Base-by-base conservation (phyloP, 2,888 invertebrate genomes). In the Phytoseiulus persimilis region DNA sequence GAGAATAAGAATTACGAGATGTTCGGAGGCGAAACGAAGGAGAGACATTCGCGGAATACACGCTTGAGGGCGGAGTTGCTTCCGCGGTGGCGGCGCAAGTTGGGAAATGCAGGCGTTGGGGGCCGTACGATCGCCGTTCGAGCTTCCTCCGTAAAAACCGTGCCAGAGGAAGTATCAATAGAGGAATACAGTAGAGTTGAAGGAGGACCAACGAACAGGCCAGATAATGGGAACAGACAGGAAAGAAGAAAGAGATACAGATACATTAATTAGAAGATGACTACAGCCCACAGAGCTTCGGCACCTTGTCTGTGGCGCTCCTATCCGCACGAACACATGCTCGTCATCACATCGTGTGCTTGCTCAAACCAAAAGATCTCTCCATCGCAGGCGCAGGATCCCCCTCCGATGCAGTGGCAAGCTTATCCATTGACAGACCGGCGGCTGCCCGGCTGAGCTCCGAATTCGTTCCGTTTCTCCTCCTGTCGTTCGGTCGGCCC, bases 391-490 rank as follows among this genome's bases (percentile, higher is more conserved):
- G 31, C 90, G 32, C 18, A 89, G 83, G 23, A 90, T 83, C 83
- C 90, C 83, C 39, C 33, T 39, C 39, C 39, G 39, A 39, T 39
- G 39, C 65, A 28, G 23, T 11, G 1, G 65, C 18, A 23, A 18
- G 65, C 1, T 65, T 1, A 65, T 65, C 65, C 65, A 39, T 39
- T 6, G 39, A 39, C 39, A 0, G 96, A 96, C 89, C 96, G 94
- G 91, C 96, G 93, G 32, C 96, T 95, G 23, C 96, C 90, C 90
- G 91, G 89, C 84, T 89, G 89, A 31, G 32, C 87, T 45, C 89
- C 89, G 83, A 90, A 31, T 84, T 18, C 32, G 45, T 83, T 28
- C 83, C 5, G 31, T 83, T 32, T 83, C 90, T 46, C 31, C 83
- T 87, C 90, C 91, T 83, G 89, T 90, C 32, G 90, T 90, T 14